Conservation (phyloP, 2,888 invertebrate species). For the Stenichneumon culpator region DNA sequence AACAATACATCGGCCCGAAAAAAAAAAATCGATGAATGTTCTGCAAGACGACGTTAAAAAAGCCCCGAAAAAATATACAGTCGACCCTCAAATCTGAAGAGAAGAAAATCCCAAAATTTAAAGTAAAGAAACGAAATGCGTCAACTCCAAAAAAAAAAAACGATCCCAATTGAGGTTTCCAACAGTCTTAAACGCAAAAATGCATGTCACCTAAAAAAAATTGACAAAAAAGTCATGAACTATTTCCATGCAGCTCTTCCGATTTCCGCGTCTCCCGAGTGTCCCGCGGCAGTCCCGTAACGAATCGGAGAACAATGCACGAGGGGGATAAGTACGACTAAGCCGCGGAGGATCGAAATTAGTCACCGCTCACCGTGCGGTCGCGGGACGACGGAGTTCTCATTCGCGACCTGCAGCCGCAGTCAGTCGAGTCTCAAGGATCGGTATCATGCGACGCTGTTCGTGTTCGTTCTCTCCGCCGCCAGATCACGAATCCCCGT, state of each 20-base stretch:
- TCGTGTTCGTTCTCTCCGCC: conserved; percentile 38
- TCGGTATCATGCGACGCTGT: conserved; percentile 14
- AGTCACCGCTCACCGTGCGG: conserved; percentile 74
- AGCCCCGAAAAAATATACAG: too few relatives aligned
- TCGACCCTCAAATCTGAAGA: too few relatives aligned
- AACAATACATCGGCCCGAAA: too few relatives aligned
- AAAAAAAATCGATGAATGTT: too few relatives aligned
- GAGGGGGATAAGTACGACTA: conserved; percentile 37
- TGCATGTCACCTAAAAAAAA: not conserved
- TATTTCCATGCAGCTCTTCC: not conserved
- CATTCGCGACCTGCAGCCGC: conserved; percentile 16
- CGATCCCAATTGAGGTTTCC: too few relatives aligned
- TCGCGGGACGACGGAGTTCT: conserved; percentile 36
- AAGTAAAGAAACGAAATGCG: too few relatives aligned
- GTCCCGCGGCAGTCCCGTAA: conserved; percentile 65
- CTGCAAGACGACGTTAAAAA: too few relatives aligned
- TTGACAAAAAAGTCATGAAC: not conserved
- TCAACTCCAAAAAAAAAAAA: too few relatives aligned
- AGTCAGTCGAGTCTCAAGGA: conserved; percentile 16
- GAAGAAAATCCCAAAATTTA: too few relatives aligned
- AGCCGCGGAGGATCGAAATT: conserved; percentile 75
- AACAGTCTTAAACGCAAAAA: not conserved
- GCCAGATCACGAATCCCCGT: conserved; percentile 15
- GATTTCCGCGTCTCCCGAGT: conserved; percentile 8
- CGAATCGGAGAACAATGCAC: conserved; percentile 73